Percentiles rank a stretch among this genome's conserved stretches.
phyloP scores from a whole-genome alignment of 2,888 invertebrate genomes.

The Meganola albula region DNA sequence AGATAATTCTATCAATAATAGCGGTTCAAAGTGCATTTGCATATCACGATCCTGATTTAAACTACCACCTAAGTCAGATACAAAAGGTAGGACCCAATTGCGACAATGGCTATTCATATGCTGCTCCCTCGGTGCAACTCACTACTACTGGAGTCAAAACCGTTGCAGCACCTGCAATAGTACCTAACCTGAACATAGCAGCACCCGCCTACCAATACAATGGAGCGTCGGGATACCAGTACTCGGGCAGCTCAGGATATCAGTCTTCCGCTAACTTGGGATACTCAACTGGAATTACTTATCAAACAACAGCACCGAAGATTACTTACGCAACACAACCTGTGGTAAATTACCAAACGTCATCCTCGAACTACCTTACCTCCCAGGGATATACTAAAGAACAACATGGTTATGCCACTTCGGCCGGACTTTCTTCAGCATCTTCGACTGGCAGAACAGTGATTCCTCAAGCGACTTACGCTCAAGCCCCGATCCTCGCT shows the following conservation, averaged over 20 bases:
- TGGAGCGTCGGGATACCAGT: constrained; percentile 20
- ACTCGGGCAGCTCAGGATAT: constrained; percentile 25
- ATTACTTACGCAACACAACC: constrained; percentile 53
- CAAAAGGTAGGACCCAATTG: constrained; percentile 54
- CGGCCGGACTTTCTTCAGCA: constrained; percentile 67
- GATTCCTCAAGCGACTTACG: constrained; percentile 62
- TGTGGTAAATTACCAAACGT: constrained; percentile 36
- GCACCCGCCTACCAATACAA: constrained; percentile 28
- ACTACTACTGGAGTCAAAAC: constrained; percentile 53
- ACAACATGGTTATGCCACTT: constrained; percentile 74
- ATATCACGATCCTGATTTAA: constrained; percentile 69
- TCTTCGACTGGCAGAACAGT: constrained; percentile 48
- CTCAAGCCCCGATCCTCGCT: constrained; percentile 72
- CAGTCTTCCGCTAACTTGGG: constrained; percentile 22
- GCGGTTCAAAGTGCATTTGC: constrained; percentile 45
- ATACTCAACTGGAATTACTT: constrained; percentile 38
- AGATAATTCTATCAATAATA: constrained; percentile 47
- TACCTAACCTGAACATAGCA: constrained; percentile 27
- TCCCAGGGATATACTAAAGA: constrained; percentile 47
- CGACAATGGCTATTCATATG: constrained; percentile 73
- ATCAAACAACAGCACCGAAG: constrained; percentile 45
- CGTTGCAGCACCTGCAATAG: constrained; percentile 28
- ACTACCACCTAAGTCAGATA: constrained; percentile 64
- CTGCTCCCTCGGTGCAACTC: constrained; percentile 73
- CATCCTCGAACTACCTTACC: constrained; percentile 40